phyloP scores from a whole-genome alignment of 2,888 invertebrate genomes.

The Cinara cedri region DNA sequence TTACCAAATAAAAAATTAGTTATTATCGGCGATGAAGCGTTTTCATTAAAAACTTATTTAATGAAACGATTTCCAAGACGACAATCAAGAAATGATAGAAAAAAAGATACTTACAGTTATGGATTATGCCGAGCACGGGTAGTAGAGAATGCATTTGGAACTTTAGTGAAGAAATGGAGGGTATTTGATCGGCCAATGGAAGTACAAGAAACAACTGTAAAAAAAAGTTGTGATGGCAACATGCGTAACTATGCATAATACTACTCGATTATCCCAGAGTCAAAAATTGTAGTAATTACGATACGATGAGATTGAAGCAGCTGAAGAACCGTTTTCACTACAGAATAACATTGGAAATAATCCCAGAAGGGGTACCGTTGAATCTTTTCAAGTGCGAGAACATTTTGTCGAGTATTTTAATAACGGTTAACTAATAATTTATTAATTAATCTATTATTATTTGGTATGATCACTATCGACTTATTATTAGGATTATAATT shows the following conservation, averaged over 20 bases:
- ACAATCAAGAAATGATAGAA: constrained; percentile 22
- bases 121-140: constrained; percentile 19
- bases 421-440: constrained; percentile 15
- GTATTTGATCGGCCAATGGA: constrained; percentile 14
- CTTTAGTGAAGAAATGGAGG: constrained; percentile 24
- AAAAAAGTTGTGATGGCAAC: constrained; percentile 20
- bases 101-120: constrained; percentile 16
- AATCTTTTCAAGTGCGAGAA: constrained; percentile 35
- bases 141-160: constrained; percentile 26
- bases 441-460: neutral
- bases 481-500: no score
- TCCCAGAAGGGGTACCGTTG: constrained; percentile 20
- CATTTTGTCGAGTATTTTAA: constrained; percentile 29
- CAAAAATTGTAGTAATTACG: constrained; percentile 16
- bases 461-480: neutral
- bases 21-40: constrained; percentile 22
- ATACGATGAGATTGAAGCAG: constrained; percentile 27
- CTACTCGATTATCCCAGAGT: constrained; percentile 9
- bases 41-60: constrained; percentile 21
- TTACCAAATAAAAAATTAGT: constrained; percentile 15
- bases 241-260: no score
- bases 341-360: constrained; percentile 25
- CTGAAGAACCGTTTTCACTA: constrained; percentile 33
- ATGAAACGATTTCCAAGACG: constrained; percentile 17
- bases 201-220: constrained; percentile 21